Conservation (phyloP, 2,113 vertebrate species). For the Acrocephalus arundinaceus region DNA sequence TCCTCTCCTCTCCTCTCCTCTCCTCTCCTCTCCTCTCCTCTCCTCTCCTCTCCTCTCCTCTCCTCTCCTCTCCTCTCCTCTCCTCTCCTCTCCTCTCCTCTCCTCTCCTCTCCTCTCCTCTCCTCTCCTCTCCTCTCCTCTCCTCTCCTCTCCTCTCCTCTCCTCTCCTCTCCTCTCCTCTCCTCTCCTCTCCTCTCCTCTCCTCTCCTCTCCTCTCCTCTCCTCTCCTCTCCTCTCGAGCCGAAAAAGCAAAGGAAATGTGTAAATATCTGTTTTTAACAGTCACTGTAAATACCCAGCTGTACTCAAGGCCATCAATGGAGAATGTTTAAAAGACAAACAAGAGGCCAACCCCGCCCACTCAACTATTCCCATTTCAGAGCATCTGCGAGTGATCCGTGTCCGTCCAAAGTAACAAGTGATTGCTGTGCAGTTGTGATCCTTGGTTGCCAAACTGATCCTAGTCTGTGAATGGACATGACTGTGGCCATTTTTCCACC, state of each 20-base stretch:
- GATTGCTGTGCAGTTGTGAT: constrained; percentile 59
- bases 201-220: background rate
- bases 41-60: background rate
- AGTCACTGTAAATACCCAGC: constrained; percentile 44
- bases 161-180: background rate
- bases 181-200: no score
- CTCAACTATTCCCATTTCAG: background rate
- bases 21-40: background rate
- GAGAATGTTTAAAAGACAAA: background rate
- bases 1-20: no score
- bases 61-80: background rate
- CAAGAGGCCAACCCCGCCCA: background rate
- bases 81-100: background rate
- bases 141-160: background rate
- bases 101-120: background rate
- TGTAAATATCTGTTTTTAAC: constrained; percentile 39
- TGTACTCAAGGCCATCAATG: constrained; percentile 1
- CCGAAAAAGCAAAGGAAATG: background rate
- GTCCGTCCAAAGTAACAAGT: constrained; percentile 27
- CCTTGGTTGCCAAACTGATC: constrained; percentile 24
- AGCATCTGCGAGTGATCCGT: constrained; percentile 43
- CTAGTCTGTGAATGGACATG: constrained; percentile 20
- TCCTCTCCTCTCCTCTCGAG: background rate
- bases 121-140: background rate
- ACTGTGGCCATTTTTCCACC: background rate